These are phyloP conservation scores for Psittacus erithacus DNA, from an alignment of 2,113 vertebrate genomes.

Conservation along the genomic window DNA sequence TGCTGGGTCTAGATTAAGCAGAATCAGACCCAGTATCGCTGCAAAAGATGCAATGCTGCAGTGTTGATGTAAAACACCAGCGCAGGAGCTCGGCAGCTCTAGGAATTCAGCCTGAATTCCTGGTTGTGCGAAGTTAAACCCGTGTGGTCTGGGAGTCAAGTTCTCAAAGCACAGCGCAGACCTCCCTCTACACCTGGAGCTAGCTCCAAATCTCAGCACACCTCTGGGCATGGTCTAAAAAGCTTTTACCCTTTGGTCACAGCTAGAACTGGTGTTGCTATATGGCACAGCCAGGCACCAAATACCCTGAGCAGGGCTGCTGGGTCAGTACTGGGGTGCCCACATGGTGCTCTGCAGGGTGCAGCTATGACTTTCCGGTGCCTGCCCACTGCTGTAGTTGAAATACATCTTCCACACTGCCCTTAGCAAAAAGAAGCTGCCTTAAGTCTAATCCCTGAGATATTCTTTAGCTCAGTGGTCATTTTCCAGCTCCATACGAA, in stretches of 20 bases:
- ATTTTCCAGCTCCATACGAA: not conserved
- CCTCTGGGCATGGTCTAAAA: fast-evolving
- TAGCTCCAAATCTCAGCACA: fast-evolving
- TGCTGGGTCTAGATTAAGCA: not conserved
- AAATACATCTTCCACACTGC: fast-evolving
- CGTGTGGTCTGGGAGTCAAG: not conserved
- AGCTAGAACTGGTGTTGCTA: fast-evolving
- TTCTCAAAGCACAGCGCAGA: not conserved
- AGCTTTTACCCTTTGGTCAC: not conserved
- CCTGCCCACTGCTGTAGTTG: too few species aligned
- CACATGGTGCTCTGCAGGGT: fast-evolving
- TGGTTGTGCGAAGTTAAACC: not conserved
- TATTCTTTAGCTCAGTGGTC: not conserved
- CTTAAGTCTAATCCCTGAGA: not conserved
- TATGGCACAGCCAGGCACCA: fast-evolving
- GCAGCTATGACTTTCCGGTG: fast-evolving
- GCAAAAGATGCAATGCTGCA: not conserved
- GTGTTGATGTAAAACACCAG: not conserved
- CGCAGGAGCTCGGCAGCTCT: not conserved
- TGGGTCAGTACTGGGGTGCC: fast-evolving
- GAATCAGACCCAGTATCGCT: not conserved
- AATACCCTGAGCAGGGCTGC: fast-evolving
- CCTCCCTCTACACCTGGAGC: not conserved
- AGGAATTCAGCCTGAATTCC: not conserved
- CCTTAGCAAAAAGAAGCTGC: not conserved